These are phyloP conservation scores for Nesoenas mayeri DNA, from an alignment of 2,113 vertebrate genomes.

Conservation along the genomic window DNA sequence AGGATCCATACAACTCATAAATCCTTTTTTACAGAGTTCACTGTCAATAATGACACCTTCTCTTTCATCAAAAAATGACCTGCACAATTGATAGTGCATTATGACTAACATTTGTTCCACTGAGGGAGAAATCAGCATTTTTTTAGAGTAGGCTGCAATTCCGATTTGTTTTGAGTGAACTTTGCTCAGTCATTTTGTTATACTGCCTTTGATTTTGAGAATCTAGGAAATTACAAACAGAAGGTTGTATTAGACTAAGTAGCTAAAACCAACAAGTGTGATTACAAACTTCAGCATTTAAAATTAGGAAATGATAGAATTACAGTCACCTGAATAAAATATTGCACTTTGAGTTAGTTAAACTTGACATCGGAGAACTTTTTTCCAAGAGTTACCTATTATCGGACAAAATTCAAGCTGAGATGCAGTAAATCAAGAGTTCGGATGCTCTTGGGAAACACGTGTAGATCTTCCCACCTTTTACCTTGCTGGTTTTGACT, in stretches of 20 bases:
- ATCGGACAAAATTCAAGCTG: not conserved
- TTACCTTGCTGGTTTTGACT: too few relatives aligned
- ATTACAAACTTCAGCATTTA: not conserved
- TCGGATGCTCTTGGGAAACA: not conserved
- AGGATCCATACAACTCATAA: not conserved
- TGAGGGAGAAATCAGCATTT: not conserved
- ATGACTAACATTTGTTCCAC: not conserved
- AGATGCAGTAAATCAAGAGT: not conserved
- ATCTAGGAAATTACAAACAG: not conserved
- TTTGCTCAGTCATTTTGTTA: not conserved
- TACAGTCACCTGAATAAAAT: not conserved
- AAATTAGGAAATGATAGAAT: not conserved
- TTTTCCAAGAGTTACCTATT: not conserved
- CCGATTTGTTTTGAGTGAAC: not conserved
- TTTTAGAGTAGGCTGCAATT: not conserved
- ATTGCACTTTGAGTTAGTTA: not conserved
- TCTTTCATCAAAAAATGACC: not conserved
- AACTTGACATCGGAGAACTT: not conserved
- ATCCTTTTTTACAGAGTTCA: not conserved
- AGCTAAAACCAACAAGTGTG: rapidly evolving
- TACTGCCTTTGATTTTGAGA: not conserved
- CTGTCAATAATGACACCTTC: not conserved
- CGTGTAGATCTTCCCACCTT: not conserved
- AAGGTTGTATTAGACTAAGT: not conserved
- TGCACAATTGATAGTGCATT: not conserved